Evolutionary conservation across 1,140 invertebrate genomes (phyloP).

Genomic region (Thalassaphorura encarpata): DNA sequence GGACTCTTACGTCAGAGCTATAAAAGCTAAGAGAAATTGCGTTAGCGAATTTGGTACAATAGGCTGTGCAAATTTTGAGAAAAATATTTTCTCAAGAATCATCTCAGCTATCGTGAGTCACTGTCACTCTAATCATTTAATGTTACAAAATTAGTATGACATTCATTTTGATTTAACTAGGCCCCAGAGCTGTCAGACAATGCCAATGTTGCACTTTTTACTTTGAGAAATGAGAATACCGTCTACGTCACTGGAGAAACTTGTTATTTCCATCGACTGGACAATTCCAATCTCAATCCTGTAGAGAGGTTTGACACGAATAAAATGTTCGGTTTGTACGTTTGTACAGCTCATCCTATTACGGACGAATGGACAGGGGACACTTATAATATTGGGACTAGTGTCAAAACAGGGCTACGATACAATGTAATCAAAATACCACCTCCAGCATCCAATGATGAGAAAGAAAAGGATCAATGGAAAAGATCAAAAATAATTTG

Average conservation of each 20-base stretch:
- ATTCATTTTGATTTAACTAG: neutral
- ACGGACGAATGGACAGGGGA: conserved; percentile 35
- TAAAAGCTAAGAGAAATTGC: conserved; percentile 3
- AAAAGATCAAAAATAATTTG: conserved; percentile 30
- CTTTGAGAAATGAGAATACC: neutral
- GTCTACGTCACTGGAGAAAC: conserved; percentile 2
- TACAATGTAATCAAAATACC: conserved; percentile 35
- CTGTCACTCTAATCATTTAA: neutral
- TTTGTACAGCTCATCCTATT: conserved; percentile 37
- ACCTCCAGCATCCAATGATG: conserved; percentile 8
- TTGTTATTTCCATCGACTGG: conserved; percentile 11
- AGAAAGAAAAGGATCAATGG: conserved; percentile 12
- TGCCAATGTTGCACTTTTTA: neutral
- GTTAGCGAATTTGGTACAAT: conserved; percentile 18
- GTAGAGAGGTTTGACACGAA: conserved; percentile 32
- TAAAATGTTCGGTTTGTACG: conserved; percentile 33
- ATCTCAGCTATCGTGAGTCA: conserved; percentile 15
- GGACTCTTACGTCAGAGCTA: conserved; percentile 39
- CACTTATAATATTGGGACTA: conserved; percentile 38
- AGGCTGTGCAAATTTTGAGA: neutral
- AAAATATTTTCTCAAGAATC: conserved; percentile 13
- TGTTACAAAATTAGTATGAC: too few relatives aligned
- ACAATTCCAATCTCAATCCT: conserved; percentile 8
- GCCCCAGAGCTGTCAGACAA: conserved; percentile 4
- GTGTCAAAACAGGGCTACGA: conserved; percentile 26